Percentiles rank a stretch among this genome's conserved stretches.
phyloP scores from a whole-genome alignment of 2,888 invertebrate genomes.

The Platycheirus rosarum region DNA sequence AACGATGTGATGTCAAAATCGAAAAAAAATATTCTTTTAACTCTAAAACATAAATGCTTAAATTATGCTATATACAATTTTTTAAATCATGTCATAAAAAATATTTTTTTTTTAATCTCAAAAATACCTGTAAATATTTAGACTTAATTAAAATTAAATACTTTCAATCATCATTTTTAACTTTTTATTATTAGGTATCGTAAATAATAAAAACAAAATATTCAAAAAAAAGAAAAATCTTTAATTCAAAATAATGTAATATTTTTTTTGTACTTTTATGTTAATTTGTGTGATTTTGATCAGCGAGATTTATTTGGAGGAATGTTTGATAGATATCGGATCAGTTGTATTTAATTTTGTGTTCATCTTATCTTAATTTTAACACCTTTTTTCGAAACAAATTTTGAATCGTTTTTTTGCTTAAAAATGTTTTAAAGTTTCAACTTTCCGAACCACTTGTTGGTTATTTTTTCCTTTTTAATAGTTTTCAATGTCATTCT shows the following conservation, averaged over 20 bases:
- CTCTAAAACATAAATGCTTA: slow-evolving; percentile 7
- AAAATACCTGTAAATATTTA: slow-evolving; percentile 57
- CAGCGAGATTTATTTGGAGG: background rate
- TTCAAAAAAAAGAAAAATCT: background rate
- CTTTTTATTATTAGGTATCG: slow-evolving; percentile 43
- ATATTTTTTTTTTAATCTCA: slow-evolving; percentile 55
- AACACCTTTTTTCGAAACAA: slow-evolving; percentile 3
- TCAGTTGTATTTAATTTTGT: background rate
- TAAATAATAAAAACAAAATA: slow-evolving; percentile 2
- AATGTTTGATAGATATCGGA: background rate
- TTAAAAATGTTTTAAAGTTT: slow-evolving; percentile 47
- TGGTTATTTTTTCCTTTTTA: background rate
- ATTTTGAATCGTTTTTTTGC: slow-evolving; percentile 49
- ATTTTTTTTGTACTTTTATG: background rate
- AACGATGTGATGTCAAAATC: slow-evolving; percentile 43
- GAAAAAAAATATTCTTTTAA: slow-evolving; percentile 10
- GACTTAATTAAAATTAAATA: slow-evolving; percentile 35
- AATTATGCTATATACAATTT: slow-evolving; percentile 14
- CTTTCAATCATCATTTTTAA: slow-evolving; percentile 57
- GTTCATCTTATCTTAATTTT: background rate
- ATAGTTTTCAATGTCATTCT: too few species aligned
- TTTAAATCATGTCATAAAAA: slow-evolving; percentile 26
- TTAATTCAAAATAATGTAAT: background rate
- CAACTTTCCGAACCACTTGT: too few species aligned
- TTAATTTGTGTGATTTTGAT: slow-evolving; percentile 13